phyloP scores from a whole-genome alignment of 2,888 invertebrate species.

The Escarpia spicata region DNA sequence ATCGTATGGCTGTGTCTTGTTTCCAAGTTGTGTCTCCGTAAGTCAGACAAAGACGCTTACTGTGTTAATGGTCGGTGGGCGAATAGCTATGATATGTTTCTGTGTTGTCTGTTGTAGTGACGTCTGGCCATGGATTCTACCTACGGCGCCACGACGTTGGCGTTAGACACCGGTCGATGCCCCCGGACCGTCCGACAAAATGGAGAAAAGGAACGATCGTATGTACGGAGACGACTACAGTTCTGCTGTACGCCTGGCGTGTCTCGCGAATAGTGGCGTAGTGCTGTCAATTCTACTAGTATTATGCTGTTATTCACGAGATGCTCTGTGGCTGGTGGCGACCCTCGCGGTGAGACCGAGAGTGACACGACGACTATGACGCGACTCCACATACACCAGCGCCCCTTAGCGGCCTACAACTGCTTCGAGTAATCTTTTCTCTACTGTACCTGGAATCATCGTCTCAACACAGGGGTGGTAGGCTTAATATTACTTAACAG shows the following conservation, averaged over 20 bases:
- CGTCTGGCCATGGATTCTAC: too few species aligned
- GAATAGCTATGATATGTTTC: not conserved
- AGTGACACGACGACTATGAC: not conserved
- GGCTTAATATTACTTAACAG: too few species aligned
- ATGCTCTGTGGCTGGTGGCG: conserved; percentile 3
- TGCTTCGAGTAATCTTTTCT: too few species aligned
- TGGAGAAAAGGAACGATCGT: not conserved
- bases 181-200: not conserved
- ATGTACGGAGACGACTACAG: not conserved
- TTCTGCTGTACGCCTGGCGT: not conserved
- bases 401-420: too few species aligned
- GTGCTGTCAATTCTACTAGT: not conserved
- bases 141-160: not conserved
- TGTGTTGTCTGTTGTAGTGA: not conserved
- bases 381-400: too few species aligned
- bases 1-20: not conserved
- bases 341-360: not conserved
- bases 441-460: too few species aligned
- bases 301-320: conserved; percentile 16
- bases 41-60: not conserved
- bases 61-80: not conserved
- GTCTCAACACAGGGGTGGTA: too few species aligned
- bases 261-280: conserved; percentile 16
- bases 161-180: not conserved
- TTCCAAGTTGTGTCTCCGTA: not conserved